These are phyloP conservation scores for Branchinecta lindahli DNA, from an alignment of 1,140 invertebrate genomes.

Conservation along the genomic window DNA sequence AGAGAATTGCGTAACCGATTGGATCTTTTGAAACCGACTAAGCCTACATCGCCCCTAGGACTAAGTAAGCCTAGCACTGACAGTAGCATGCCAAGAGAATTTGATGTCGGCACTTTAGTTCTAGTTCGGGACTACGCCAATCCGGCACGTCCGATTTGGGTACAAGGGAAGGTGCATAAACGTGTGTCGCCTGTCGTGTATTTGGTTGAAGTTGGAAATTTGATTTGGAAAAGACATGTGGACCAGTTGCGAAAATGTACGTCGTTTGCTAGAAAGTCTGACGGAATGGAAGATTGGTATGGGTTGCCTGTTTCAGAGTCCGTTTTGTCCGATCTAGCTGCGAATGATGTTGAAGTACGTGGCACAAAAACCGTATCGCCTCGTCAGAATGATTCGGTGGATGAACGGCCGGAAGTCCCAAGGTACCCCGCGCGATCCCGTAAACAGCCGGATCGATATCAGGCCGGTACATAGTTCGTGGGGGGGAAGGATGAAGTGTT, in stretches of 20 bases:
- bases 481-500: too few relatives aligned
- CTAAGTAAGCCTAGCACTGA: neutral
- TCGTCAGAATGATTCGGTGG: too few relatives aligned
- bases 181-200: slow-evolving; percentile 7
- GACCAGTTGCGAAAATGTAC: slow-evolving; percentile 11
- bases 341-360: too few relatives aligned
- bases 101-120: neutral
- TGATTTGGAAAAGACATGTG: slow-evolving; percentile 10
- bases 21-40: slow-evolving; percentile 19
- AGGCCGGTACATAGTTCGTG: too few relatives aligned
- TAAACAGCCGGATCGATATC: too few relatives aligned
- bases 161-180: neutral
- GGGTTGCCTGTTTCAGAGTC: too few relatives aligned
- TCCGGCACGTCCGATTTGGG: neutral
- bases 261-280: too few relatives aligned
- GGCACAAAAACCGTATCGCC: too few relatives aligned
- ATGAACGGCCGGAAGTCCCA: too few relatives aligned
- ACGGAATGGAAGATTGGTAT: too few relatives aligned
- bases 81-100: neutral
- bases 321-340: too few relatives aligned
- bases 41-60: neutral
- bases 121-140: neutral
- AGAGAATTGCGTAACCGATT: slow-evolving; percentile 14
- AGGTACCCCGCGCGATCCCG: too few relatives aligned
- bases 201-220: neutral